phyloP scores from a whole-genome alignment of 2,113 vertebrate genomes.

The Ranitomeya imitator region DNA sequence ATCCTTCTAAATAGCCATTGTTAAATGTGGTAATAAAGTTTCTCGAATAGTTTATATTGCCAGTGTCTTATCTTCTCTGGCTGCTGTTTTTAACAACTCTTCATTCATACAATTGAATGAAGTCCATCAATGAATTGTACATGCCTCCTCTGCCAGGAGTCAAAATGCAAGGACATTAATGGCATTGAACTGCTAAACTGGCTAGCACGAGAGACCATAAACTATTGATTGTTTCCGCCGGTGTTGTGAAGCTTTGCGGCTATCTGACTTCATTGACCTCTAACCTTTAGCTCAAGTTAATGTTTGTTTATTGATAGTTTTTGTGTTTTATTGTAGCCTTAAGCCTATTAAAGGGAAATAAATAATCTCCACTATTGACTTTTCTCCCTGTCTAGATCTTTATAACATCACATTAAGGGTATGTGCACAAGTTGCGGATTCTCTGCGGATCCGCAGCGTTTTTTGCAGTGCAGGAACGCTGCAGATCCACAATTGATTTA shows the following conservation, averaged over 20 bases:
- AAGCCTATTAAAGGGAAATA: conserved; percentile 8
- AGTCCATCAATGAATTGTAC: not conserved
- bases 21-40: too few relatives aligned
- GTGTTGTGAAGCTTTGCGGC: conserved; percentile 60
- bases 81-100: not conserved
- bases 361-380: not conserved
- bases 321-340: not conserved
- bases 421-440: too few relatives aligned
- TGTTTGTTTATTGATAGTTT: conserved; percentile 20
- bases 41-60: not conserved
- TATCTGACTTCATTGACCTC: conserved; percentile 66
- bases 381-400: not conserved
- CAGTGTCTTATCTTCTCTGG: not conserved
- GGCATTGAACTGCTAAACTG: conserved; percentile 53
- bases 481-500: too few relatives aligned
- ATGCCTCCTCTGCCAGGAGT: not conserved
- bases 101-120: not conserved
- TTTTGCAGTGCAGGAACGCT: too few relatives aligned
- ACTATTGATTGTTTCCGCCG: conserved; percentile 77
- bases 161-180: not conserved
- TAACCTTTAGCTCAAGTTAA: conserved; percentile 57
- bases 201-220: conserved; percentile 72
- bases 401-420: not conserved
- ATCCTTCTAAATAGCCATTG: too few relatives aligned
- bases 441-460: too few relatives aligned